Percentiles rank a stretch among this genome's conserved stretches.
These are phyloP conservation scores for Coregonus clupeaformis DNA, from an alignment of 2,113 vertebrate genomes.

Conservation along the genomic window DNA sequence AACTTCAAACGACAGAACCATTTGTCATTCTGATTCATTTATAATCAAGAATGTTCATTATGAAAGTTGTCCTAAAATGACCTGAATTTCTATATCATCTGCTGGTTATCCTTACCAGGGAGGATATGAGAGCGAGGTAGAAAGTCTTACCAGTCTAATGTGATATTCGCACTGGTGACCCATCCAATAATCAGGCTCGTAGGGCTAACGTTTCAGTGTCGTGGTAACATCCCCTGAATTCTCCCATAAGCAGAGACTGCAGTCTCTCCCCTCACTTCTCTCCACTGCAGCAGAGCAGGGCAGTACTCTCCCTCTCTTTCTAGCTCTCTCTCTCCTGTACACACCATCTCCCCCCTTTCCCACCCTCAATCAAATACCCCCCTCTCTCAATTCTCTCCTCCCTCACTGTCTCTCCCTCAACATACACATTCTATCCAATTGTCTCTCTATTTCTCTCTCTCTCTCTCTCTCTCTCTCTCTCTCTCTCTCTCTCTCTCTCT, in stretches of 20 bases:
- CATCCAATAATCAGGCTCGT: conserved; percentile 54
- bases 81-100: background rate
- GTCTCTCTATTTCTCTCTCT: conserved; percentile 8
- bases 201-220: conserved; percentile 58
- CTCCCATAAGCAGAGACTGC: conserved; percentile 74
- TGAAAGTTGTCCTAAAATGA: conserved; percentile 7
- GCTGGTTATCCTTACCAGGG: background rate
- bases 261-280: conserved; percentile 75
- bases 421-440: background rate
- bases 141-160: conserved; percentile 63
- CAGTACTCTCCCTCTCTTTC: conserved; percentile 33
- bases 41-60: background rate
- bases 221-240: conserved; percentile 64
- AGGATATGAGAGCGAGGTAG: conserved; percentile 14
- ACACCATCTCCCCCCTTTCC: conserved; percentile 52
- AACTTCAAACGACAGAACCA: no score
- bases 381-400: conserved; percentile 11
- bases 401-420: background rate
- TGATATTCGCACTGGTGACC: conserved; percentile 50
- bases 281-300: conserved; percentile 73
- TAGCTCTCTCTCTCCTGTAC: conserved; percentile 33
- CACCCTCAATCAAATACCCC: conserved; percentile 37
- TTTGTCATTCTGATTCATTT: conserved; percentile 3
- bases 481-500: conserved; percentile 2
- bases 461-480: background rate